Conservation (phyloP, 2,888 invertebrate genomes). For the Euclidia mi region DNA sequence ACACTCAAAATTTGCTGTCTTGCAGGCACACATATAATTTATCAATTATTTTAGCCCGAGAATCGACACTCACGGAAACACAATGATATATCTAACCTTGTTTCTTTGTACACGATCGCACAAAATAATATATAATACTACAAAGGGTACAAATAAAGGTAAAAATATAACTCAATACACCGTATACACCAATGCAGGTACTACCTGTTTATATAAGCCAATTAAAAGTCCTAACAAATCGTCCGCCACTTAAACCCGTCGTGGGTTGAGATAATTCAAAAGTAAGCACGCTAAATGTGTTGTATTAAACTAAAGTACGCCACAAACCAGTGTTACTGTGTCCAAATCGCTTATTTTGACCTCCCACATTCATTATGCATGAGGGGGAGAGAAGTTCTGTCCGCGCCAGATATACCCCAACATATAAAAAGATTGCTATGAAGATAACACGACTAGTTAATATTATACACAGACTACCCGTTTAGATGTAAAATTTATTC, state of each 20-base stretch:
- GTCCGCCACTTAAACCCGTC: slow-evolving; percentile 9
- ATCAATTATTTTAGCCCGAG: too few relatives aligned
- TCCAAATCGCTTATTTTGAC: slow-evolving; percentile 87
- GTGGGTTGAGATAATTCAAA: slow-evolving; percentile 30
- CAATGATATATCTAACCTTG: too few relatives aligned
- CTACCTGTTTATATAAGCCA: background rate
- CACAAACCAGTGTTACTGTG: slow-evolving; percentile 82
- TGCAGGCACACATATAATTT: too few relatives aligned
- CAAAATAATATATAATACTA: too few relatives aligned
- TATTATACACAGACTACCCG: slow-evolving; percentile 45
- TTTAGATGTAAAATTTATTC: slow-evolving; percentile 25
- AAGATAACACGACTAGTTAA: slow-evolving; percentile 65
- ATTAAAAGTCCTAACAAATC: slow-evolving; percentile 2
- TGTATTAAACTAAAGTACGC: slow-evolving; percentile 79
- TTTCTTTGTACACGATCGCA: too few relatives aligned
- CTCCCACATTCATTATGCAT: slow-evolving; percentile 84
- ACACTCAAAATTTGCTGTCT: too few relatives aligned
- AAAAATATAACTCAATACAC: too few relatives aligned
- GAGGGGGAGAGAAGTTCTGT: slow-evolving; percentile 66
- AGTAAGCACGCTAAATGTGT: slow-evolving; percentile 67
- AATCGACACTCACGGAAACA: too few relatives aligned
- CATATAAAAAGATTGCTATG: slow-evolving; percentile 69
- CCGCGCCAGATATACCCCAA: slow-evolving; percentile 66
- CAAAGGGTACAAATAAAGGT: too few relatives aligned
- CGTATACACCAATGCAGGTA: too few relatives aligned